phyloP scores from a whole-genome alignment of 1,140 invertebrate genomes.

The Aphelinus certus region DNA sequence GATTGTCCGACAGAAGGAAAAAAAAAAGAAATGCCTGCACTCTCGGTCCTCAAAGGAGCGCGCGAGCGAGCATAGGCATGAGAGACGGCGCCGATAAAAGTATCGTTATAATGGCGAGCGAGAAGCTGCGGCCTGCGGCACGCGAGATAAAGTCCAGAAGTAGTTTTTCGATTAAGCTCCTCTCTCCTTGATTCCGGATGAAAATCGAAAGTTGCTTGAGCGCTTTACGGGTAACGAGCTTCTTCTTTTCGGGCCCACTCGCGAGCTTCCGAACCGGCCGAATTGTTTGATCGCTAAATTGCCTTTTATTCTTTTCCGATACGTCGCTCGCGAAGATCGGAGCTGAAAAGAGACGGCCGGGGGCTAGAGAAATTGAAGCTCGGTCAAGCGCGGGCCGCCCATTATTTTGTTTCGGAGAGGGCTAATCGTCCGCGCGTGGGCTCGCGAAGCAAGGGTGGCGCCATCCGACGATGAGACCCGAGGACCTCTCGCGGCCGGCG shows the following conservation, averaged over 20 bases:
- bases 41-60: background rate
- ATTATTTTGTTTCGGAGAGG: constrained; percentile 6
- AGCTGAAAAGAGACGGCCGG: background rate
- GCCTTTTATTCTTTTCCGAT: constrained; percentile 33
- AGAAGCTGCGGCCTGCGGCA: constrained; percentile 15
- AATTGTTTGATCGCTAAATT: constrained; percentile 35
- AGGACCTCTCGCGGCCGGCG: background rate
- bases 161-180: constrained; percentile 32
- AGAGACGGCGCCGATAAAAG: constrained; percentile 31
- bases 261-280: background rate
- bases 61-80: background rate
- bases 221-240: constrained; percentile 13
- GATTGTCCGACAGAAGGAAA: background rate
- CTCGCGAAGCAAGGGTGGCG: background rate
- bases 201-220: constrained; percentile 20
- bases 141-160: constrained; percentile 30
- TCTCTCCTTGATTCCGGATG: constrained; percentile 8
- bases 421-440: too few species aligned
- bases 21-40: background rate
- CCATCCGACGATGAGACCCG: constrained; percentile 4
- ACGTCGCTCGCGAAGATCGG: too few species aligned
- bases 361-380: constrained; percentile 6
- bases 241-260: background rate
- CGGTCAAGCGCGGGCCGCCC: background rate
- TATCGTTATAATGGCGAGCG: constrained; percentile 20